Evolutionary conservation across 2,113 vertebrate species (phyloP).

Genomic region (Puntigrus tetrazona): DNA sequence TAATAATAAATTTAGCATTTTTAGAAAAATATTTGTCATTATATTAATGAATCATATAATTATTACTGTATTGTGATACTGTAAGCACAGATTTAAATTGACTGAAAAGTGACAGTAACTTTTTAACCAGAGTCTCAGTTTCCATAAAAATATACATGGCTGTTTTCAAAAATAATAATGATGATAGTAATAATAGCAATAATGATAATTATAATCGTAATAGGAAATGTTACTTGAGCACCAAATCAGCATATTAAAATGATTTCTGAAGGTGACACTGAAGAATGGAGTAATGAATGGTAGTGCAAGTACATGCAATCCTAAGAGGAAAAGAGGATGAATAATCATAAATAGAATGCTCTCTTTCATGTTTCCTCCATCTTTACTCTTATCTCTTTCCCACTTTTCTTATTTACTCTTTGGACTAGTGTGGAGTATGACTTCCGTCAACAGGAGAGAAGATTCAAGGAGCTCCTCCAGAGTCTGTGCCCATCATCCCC

Average conservation of each 20-base stretch:
- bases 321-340: neutral
- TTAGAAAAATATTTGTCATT: neutral
- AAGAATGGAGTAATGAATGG: neutral
- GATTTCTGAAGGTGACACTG: neutral
- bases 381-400: neutral
- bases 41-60: neutral
- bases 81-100: too few relatives aligned
- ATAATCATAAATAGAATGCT: neutral
- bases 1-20: neutral
- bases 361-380: neutral
- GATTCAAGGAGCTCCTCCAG: constrained; percentile 84
- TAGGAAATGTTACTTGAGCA: neutral
- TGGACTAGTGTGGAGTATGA: constrained; percentile 89
- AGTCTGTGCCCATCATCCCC: constrained; percentile 33
- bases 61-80: neutral
- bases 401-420: neutral
- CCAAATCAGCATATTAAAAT: neutral
- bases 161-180: too few relatives aligned
- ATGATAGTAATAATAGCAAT: too few relatives aligned
- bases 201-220: too few relatives aligned
- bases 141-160: too few relatives aligned
- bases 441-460: constrained; percentile 91
- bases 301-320: neutral
- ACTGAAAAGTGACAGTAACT: too few relatives aligned
- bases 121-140: too few relatives aligned